phyloP scores from a whole-genome alignment of 2,888 invertebrate genomes.

The Macrosoma leucophasiata region DNA sequence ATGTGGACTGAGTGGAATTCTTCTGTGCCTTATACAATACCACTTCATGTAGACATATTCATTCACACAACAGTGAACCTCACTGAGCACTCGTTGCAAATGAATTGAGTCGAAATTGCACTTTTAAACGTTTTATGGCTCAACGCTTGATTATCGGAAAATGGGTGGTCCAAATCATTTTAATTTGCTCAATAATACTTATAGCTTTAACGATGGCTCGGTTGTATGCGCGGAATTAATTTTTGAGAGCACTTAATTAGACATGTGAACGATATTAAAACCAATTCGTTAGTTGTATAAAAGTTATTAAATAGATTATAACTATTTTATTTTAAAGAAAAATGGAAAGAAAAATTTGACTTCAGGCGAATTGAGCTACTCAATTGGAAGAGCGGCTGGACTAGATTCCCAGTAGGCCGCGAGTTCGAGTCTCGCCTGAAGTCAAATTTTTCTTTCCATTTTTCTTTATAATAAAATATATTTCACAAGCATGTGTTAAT shows the following conservation, averaged over 20 bases:
- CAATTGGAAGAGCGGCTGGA: no score
- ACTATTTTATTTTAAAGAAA: no score
- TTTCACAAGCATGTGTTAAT: no score
- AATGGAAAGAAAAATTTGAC: no score
- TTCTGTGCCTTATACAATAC: slow-evolving; percentile 36
- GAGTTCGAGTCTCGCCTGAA: no score
- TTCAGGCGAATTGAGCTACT: no score
- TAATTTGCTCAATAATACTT: slow-evolving; percentile 10
- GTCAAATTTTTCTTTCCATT: no score
- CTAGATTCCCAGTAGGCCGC: no score
- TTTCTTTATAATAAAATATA: no score
- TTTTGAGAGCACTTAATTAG: background rate
- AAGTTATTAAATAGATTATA: no score
- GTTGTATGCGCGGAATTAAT: slow-evolving; percentile 5
- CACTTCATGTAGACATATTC: slow-evolving; percentile 36
- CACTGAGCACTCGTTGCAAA: slow-evolving; percentile 31
- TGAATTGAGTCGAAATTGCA: slow-evolving; percentile 21
- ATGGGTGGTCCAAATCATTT: slow-evolving; percentile 15
- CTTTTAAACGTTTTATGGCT: slow-evolving; percentile 19
- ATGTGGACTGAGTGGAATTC: slow-evolving; percentile 50
- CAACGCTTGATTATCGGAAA: slow-evolving; percentile 20
- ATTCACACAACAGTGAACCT: slow-evolving; percentile 47
- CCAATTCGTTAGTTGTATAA: no score
- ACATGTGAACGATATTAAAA: no score
- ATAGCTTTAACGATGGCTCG: slow-evolving; percentile 2